A percentile compares a stretch with the other conserved stretches of the same genome.
These are phyloP conservation scores for Poecilia latipinna DNA, from an alignment of 2,113 vertebrate species.

Conservation along the genomic window DNA sequence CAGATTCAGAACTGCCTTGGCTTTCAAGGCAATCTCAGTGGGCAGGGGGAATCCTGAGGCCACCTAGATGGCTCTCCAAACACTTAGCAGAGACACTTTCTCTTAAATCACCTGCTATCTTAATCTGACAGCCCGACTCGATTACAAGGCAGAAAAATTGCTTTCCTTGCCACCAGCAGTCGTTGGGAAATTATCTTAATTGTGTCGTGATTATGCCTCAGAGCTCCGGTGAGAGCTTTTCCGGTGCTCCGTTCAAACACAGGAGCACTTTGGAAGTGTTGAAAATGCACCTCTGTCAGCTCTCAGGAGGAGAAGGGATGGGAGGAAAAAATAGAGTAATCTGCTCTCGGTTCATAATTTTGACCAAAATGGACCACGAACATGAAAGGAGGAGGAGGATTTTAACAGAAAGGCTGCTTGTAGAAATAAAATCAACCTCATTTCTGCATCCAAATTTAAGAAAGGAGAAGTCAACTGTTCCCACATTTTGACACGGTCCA, in stretches of 20 bases:
- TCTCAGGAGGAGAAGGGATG: slow-evolving; percentile 27
- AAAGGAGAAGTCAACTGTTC: neutral
- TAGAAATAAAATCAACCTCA: neutral
- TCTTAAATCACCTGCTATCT: slow-evolving; percentile 85
- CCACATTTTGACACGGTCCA: neutral
- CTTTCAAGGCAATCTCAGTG: slow-evolving; percentile 61
- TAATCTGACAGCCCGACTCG: slow-evolving; percentile 86
- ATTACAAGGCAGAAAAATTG: slow-evolving; percentile 85
- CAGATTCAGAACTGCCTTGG: slow-evolving; percentile 73
- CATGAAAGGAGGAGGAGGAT: slow-evolving; percentile 19
- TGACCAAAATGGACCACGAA: slow-evolving; percentile 29
- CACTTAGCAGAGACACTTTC: slow-evolving; percentile 82
- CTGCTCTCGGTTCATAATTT: slow-evolving; percentile 34
- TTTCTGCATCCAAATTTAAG: neutral
- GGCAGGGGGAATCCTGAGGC: slow-evolving; percentile 75
- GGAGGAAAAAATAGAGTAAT: slow-evolving; percentile 30
- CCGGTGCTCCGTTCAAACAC: slow-evolving; percentile 52
- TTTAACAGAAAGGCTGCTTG: neutral
- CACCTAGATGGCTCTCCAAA: slow-evolving; percentile 80
- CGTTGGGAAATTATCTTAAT: slow-evolving; percentile 87
- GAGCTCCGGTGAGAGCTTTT: slow-evolving; percentile 73
- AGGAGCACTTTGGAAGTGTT: slow-evolving; percentile 41
- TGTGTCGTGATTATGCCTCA: slow-evolving; percentile 86
- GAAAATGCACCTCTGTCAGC: slow-evolving; percentile 36
- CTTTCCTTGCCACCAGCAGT: slow-evolving; percentile 86